These are phyloP conservation scores for Lasioglossum calceatum DNA, from an alignment of 2,888 invertebrate species.

Conservation along the genomic window DNA sequence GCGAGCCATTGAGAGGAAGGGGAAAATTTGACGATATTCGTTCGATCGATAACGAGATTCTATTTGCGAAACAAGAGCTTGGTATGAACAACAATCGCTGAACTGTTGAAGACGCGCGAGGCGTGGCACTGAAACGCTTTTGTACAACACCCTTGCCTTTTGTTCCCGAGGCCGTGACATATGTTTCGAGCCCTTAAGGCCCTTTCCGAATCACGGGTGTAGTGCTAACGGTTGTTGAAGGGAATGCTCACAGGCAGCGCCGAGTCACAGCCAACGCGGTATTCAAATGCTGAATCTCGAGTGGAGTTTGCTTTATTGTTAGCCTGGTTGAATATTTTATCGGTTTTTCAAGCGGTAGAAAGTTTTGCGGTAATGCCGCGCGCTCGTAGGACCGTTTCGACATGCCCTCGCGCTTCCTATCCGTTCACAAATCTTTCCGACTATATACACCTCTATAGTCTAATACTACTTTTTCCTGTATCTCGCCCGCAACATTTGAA, in stretches of 20 bases:
- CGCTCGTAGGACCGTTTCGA: not conserved
- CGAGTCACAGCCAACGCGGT: constrained; percentile 45
- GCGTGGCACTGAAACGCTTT: constrained; percentile 41
- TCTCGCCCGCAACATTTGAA: not conserved
- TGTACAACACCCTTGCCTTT: constrained; percentile 48
- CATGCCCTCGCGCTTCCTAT: constrained; percentile 8
- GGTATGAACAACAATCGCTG: constrained; percentile 31
- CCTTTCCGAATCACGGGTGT: constrained; percentile 56
- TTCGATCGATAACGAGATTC: constrained; percentile 19
- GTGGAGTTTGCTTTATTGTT: constrained; percentile 53
- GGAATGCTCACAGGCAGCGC: constrained; percentile 53
- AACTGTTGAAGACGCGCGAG: constrained; percentile 39
- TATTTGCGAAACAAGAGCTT: constrained; percentile 14
- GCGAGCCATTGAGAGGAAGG: too few relatives aligned
- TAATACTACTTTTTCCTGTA: not conserved
- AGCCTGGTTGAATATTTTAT: constrained; percentile 53
- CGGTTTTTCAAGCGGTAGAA: constrained; percentile 43
- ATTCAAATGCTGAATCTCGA: constrained; percentile 46
- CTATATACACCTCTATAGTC: constrained; percentile 10
- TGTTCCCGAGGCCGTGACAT: constrained; percentile 66
- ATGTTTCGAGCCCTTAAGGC: constrained; percentile 62
- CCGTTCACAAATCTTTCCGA: not conserved
- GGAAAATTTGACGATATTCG: not conserved
- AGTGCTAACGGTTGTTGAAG: constrained; percentile 55
- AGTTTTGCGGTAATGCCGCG: constrained; percentile 24